phyloP scores from a whole-genome alignment of 2,888 invertebrate species.

The Chesias legatella region DNA sequence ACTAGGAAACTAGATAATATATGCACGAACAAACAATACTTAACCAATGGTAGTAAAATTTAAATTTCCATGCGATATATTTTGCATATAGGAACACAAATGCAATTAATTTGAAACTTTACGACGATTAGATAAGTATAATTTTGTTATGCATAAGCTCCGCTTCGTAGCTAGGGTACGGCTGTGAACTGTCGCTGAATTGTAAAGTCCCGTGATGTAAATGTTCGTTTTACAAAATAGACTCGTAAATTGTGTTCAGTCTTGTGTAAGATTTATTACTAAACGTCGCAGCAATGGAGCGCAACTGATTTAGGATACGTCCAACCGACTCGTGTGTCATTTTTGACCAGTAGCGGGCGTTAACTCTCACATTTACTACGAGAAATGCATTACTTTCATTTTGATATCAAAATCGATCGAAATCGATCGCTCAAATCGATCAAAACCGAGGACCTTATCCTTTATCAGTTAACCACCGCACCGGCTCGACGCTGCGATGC shows the following conservation, averaged over 20 bases:
- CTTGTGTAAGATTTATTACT: constrained; percentile 67
- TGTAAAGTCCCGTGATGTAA: constrained; percentile 46
- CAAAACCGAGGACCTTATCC: too few relatives aligned
- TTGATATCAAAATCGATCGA: too few relatives aligned
- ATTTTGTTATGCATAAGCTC: constrained; percentile 20
- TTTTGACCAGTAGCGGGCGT: constrained; percentile 7
- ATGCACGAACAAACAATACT: constrained; percentile 15
- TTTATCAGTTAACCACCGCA: too few relatives aligned
- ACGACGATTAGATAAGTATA: constrained; percentile 10
- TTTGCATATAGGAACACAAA: constrained; percentile 10
- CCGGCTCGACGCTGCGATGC: too few relatives aligned
- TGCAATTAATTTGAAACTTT: constrained; percentile 18
- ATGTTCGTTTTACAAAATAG: constrained; percentile 74
- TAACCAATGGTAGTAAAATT: constrained; percentile 14
- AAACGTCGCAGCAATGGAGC: constrained; percentile 31
- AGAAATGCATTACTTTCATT: constrained; percentile 2
- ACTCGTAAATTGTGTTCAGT: constrained; percentile 78
- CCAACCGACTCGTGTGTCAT: constrained; percentile 6
- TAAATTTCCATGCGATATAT: constrained; percentile 10
- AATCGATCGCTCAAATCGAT: too few relatives aligned
- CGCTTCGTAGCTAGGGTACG: constrained; percentile 10
- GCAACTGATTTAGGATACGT: constrained; percentile 5
- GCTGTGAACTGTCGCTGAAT: constrained; percentile 34
- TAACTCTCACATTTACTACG: constrained; percentile 14
- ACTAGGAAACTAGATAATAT: constrained; percentile 11